phyloP scores from a whole-genome alignment of 1,140 invertebrate genomes.

The Schlechtendalia chinensis region DNA sequence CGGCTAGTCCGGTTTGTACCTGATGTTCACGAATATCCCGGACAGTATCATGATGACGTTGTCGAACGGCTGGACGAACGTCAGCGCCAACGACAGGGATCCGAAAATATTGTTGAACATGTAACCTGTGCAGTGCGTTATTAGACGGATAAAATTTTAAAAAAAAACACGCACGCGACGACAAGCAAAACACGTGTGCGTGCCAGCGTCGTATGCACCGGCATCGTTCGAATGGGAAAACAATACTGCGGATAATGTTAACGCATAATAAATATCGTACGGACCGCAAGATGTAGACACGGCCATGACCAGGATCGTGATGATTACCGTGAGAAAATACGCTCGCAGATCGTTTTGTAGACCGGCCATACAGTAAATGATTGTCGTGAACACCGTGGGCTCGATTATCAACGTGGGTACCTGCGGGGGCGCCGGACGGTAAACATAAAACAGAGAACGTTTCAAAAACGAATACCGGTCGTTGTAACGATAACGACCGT shows the following conservation, averaged over 20 bases:
- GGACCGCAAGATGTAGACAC: conserved; percentile 80
- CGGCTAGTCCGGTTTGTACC: too few species aligned
- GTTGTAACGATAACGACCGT: background rate
- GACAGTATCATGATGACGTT: conserved; percentile 84
- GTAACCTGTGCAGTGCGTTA: conserved; percentile 71
- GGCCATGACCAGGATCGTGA: conserved; percentile 73
- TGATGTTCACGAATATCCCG: conserved; percentile 77
- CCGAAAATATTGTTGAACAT: conserved; percentile 83
- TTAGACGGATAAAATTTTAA: too few species aligned
- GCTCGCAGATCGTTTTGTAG: conserved; percentile 65
- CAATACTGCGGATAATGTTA: background rate
- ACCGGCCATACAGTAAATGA: conserved; percentile 78
- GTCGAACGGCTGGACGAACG: conserved; percentile 83
- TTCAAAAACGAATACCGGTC: background rate
- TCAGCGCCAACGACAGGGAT: conserved; percentile 74
- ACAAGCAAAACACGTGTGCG: too few species aligned
- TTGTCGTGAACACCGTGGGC: conserved; percentile 70
- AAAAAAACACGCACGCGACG: too few species aligned
- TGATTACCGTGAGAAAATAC: conserved; percentile 67
- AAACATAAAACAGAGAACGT: background rate
- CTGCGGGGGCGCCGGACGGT: conserved; percentile 57
- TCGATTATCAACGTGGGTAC: conserved; percentile 76
- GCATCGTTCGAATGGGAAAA: background rate
- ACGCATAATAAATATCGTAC: conserved; percentile 43
- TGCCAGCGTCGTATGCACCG: background rate